These are phyloP conservation scores for Chiloscyllium plagiosum DNA, from an alignment of 2,113 vertebrate genomes.

Conservation along the genomic window DNA sequence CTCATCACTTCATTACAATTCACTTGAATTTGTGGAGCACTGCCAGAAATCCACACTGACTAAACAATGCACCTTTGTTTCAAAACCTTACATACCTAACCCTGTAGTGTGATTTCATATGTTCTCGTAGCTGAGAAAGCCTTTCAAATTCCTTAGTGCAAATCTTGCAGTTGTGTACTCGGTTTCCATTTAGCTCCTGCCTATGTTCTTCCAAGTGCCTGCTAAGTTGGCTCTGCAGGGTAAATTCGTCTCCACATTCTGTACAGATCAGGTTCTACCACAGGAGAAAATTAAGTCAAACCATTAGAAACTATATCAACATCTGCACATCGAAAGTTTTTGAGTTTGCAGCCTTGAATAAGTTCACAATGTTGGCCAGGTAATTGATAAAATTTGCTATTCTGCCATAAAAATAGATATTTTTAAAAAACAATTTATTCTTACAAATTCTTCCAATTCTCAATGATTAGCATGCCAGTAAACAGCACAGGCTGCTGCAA, in stretches of 20 bases:
- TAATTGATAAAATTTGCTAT: not conserved
- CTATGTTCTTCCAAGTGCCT: slow-evolving; percentile 88
- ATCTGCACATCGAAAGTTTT: not conserved
- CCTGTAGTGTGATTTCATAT: slow-evolving; percentile 82
- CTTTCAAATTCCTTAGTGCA: slow-evolving; percentile 80
- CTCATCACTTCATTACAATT: not conserved
- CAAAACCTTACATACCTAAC: slow-evolving; percentile 62
- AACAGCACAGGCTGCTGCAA: not conserved
- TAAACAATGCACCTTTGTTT: not conserved
- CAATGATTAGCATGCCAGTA: not conserved
- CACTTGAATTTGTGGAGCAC: not conserved
- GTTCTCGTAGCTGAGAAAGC: slow-evolving; percentile 75
- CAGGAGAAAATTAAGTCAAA: slow-evolving; percentile 40
- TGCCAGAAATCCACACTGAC: not conserved
- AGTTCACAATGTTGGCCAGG: not conserved
- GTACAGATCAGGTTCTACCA: slow-evolving; percentile 85
- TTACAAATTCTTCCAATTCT: not conserved
- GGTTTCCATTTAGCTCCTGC: slow-evolving; percentile 74
- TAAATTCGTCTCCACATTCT: slow-evolving; percentile 95
- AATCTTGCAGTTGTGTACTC: slow-evolving; percentile 72
- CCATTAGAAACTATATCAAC: not conserved
- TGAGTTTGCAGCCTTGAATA: not conserved
- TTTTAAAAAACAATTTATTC: not conserved
- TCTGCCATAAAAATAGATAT: not conserved
- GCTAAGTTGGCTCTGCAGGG: slow-evolving; percentile 88